Evolutionary conservation across 2,797 vertebrate genomes (phyloP), one percentile per base, ranked within the genome.

Genomic region (Valencia hispanica): DNA sequence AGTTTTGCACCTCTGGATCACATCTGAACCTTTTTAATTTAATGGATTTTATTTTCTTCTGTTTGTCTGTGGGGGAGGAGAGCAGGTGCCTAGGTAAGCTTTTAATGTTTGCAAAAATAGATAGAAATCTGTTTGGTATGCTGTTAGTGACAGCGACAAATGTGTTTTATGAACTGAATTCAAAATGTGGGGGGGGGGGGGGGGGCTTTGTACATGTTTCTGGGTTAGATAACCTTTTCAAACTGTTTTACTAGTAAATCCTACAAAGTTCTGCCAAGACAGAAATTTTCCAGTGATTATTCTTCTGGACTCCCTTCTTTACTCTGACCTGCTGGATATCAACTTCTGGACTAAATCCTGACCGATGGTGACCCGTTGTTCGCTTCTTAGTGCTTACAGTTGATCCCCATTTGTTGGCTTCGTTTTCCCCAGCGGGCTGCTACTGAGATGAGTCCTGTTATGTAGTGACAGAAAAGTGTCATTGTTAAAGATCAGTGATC

Each of bases 21-120:
- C 15, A 36, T 47, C 18, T 69, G 51, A 75, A 30, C 48, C 47
- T 65, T 69, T n/a, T 72, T 78, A 34, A 30, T 57, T 57, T 57
- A 15, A 57, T 57, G 55, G 5, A 65, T 25, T 50, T 17, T 41
- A 55, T n/a, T 10, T 39, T 36, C 5, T 48, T 57, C 53, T 57
- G 55, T 57, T 30, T 57, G 55, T 12, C 55, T 57, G 55, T 27
- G 39, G 39, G 39, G 3, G 39, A 27, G 27, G 53, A 10, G 55
- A 57, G 14, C 5, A 30, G n/a, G 41, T 27, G 55, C 4, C 27
- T 27, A 12, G 25, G 10, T 27, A 14, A 27, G 11, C 53, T 30
- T 57, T 30, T 30, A 30, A 30, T 57, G n/a, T 30, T 15, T 57
- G 55, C 55, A 30, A 17, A 59, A 59, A 30, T 32, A 14, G 27